phyloP scores from a whole-genome alignment of 2,797 vertebrate species.

The Tenualosa thibaudeaui region DNA sequence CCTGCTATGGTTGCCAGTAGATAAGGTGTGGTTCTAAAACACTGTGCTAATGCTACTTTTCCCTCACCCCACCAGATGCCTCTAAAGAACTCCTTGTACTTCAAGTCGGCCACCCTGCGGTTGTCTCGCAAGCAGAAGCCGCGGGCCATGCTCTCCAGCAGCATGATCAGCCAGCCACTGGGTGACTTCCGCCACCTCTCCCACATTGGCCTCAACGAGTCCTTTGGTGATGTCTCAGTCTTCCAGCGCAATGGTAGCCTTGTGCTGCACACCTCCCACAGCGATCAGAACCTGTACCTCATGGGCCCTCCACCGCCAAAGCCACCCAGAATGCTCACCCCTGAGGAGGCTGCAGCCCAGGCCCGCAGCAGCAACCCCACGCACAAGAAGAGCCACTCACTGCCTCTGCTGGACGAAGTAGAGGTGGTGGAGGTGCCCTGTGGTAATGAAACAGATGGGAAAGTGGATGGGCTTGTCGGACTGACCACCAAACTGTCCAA shows the following conservation, averaged over 20 bases:
- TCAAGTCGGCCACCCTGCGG: slow-evolving; percentile 60
- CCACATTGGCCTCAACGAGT: slow-evolving; percentile 76
- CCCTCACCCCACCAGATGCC: slow-evolving; percentile 62
- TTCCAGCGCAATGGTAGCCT: slow-evolving; percentile 76
- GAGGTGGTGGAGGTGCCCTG: slow-evolving; percentile 43
- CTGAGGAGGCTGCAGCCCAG: slow-evolving; percentile 71
- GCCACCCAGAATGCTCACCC: slow-evolving; percentile 84
- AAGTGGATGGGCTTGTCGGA: background rate
- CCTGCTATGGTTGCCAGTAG: too few relatives aligned
- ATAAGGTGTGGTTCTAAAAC: background rate
- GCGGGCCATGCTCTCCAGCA: slow-evolving; percentile 71
- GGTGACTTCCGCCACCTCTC: slow-evolving; percentile 78
- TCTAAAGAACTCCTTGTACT: slow-evolving; percentile 63
- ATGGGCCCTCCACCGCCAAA: slow-evolving; percentile 85
- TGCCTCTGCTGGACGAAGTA: slow-evolving; percentile 67
- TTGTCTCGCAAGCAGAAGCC: slow-evolving; percentile 74
- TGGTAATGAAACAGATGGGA: slow-evolving; percentile 54
- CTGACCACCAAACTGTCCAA: slow-evolving; percentile 47
- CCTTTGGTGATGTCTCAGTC: slow-evolving; percentile 82
- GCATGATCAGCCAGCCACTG: slow-evolving; percentile 84
- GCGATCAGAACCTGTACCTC: slow-evolving; percentile 83
- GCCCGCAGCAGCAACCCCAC: slow-evolving; percentile 60
- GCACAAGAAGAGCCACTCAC: slow-evolving; percentile 73
- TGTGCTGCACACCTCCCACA: slow-evolving; percentile 77
- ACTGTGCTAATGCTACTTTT: background rate